Conservation (phyloP, 2,888 invertebrate species). For the Lepidochrysops patricia region DNA sequence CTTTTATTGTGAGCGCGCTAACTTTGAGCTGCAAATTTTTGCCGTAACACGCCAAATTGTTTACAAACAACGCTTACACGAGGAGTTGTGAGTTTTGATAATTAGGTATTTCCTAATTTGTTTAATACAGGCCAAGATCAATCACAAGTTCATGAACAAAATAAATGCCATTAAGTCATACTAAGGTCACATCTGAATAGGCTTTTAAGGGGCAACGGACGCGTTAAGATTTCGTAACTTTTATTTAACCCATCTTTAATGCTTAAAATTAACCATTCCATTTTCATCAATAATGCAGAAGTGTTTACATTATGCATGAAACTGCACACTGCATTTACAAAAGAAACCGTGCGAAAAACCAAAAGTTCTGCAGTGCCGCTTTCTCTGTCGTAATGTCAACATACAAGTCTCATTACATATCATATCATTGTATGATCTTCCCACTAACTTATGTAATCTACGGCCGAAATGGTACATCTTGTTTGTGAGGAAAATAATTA, state of each 20-base stretch:
- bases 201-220: conserved; percentile 19
- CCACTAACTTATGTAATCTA: conserved; percentile 44
- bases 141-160: conserved; percentile 13
- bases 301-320: not conserved
- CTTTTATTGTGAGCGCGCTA: not conserved
- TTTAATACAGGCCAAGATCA: conserved; percentile 17
- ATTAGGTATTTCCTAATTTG: conserved; percentile 13
- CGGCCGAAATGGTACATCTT: conserved; percentile 23
- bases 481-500: conserved; percentile 35
- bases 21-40: not conserved
- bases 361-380: conserved; percentile 27
- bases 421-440: conserved; percentile 32
- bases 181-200: conserved; percentile 15
- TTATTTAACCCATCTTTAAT: not conserved
- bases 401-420: conserved; percentile 21
- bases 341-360: conserved; percentile 51
- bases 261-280: not conserved
- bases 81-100: not conserved
- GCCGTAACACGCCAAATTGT: not conserved
- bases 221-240: not conserved
- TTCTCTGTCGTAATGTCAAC: conserved; percentile 21
- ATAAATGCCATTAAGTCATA: conserved; percentile 16
- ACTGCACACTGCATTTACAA: conserved; percentile 12
- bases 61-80: not conserved
- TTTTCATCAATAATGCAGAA: not conserved